Percentiles rank a stretch among this genome's conserved stretches.
Evolutionary conservation across 1,140 invertebrate species (phyloP).

Genomic region (Panagrolaimus sp.): DNA sequence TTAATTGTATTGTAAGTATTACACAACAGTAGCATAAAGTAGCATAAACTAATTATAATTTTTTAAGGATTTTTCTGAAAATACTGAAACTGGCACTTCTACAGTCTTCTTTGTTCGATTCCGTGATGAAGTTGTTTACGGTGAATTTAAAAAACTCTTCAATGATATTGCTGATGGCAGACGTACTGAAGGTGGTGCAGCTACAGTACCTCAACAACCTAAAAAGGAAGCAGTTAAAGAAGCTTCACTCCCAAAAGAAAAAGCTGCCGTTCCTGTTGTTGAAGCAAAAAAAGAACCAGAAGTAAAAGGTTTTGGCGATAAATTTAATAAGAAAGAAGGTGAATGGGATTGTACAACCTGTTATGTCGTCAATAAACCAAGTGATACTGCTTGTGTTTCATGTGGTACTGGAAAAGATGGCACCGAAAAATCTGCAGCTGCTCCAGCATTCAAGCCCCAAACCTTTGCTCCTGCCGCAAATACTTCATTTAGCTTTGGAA

Average conservation of each 20-base stretch:
- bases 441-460: not conserved
- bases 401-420: conserved; percentile 4
- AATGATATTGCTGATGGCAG: not conserved
- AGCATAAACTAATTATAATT: not conserved
- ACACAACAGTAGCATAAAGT: too few relatives aligned
- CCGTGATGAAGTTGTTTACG: conserved; percentile 19
- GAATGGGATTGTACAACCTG: conserved; percentile 4
- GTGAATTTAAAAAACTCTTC: not conserved
- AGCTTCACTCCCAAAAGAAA: too few relatives aligned
- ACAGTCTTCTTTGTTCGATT: conserved; percentile 31
- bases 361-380: not conserved
- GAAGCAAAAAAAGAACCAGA: not conserved
- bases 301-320: not conserved
- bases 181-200: not conserved
- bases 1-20: not conserved
- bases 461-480: not conserved
- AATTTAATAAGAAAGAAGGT: conserved; percentile 1
- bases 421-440: not conserved
- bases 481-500: not conserved
- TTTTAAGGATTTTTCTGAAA: conserved; percentile 32
- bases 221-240: not conserved
- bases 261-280: too few relatives aligned
- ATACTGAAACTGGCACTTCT: conserved; percentile 18
- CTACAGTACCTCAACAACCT: not conserved
- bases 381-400: not conserved